Conservation (phyloP, 2,888 invertebrate species). For the Cybosia mesomella region DNA sequence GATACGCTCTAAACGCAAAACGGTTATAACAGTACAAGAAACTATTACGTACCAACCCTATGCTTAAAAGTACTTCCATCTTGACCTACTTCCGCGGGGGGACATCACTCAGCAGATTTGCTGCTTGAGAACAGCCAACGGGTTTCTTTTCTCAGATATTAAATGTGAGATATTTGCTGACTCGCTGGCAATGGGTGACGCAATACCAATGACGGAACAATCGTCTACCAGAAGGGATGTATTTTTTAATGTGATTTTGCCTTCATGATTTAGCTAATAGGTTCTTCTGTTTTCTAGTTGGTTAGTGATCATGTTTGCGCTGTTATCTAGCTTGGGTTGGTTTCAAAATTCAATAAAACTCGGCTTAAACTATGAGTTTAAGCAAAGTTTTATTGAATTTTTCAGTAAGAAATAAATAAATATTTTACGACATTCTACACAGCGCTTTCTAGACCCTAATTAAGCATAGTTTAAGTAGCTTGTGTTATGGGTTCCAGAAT, state of each 20-base stretch:
- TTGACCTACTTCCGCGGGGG: constrained; percentile 70
- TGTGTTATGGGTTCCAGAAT: no score
- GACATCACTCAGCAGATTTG: constrained; percentile 75
- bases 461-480: no score
- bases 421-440: no score
- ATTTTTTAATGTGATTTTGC: not conserved
- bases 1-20: not conserved
- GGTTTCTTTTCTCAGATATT: constrained; percentile 64
- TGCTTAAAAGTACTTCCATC: constrained; percentile 58
- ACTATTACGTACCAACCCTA: constrained; percentile 49
- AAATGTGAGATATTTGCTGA: constrained; percentile 37
- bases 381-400: no score
- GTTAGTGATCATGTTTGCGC: no score
- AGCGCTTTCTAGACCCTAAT: no score
- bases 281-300: not conserved
- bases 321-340: no score
- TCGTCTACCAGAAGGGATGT: not conserved
- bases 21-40: not conserved
- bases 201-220: constrained; percentile 19
- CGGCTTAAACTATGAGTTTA: no score
- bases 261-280: not conserved
- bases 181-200: constrained; percentile 22
- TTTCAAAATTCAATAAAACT: no score
- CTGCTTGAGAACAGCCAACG: constrained; percentile 68
- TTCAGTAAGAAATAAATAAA: no score